Conservation (phyloP, 1,140 invertebrate genomes). For the Archivesica marissinica region DNA sequence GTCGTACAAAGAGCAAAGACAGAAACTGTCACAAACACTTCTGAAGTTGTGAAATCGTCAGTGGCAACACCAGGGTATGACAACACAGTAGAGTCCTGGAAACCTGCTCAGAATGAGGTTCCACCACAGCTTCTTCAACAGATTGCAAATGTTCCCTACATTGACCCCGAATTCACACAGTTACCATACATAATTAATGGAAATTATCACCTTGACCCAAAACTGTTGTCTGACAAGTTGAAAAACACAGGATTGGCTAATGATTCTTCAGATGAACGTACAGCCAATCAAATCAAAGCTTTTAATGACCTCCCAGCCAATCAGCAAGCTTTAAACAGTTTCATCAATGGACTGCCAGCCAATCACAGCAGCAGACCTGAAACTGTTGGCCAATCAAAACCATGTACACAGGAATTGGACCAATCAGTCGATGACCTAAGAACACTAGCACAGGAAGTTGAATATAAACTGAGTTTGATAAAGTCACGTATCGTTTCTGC, state of each 20-base stretch:
- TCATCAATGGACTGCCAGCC: background rate
- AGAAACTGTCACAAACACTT: background rate
- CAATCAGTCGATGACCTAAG: conserved; percentile 78
- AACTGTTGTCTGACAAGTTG: conserved; percentile 77
- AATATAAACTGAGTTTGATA: conserved; percentile 75
- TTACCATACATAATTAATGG: conserved; percentile 73
- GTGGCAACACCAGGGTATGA: conserved; percentile 53
- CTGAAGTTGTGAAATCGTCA: background rate
- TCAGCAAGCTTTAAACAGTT: conserved; percentile 18
- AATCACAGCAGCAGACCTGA: background rate
- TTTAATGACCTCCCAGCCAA: conserved; percentile 28
- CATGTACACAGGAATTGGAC: conserved; percentile 59
- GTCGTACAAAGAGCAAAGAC: background rate
- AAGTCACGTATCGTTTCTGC: conserved; percentile 75
- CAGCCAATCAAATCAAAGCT: conserved; percentile 39
- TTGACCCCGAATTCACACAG: conserved; percentile 69
- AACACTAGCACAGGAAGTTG: conserved; percentile 76
- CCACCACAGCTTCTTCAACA: conserved; percentile 22
- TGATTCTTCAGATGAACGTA: conserved; percentile 66
- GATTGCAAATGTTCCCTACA: conserved; percentile 32
- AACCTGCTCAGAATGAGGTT: conserved; percentile 25
- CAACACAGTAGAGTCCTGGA: conserved; percentile 34
- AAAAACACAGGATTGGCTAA: conserved; percentile 77
- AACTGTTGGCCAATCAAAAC: background rate
- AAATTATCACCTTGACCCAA: conserved; percentile 79